Conservation (phyloP, 1,140 invertebrate genomes). For the Nilaparvata lugens region DNA sequence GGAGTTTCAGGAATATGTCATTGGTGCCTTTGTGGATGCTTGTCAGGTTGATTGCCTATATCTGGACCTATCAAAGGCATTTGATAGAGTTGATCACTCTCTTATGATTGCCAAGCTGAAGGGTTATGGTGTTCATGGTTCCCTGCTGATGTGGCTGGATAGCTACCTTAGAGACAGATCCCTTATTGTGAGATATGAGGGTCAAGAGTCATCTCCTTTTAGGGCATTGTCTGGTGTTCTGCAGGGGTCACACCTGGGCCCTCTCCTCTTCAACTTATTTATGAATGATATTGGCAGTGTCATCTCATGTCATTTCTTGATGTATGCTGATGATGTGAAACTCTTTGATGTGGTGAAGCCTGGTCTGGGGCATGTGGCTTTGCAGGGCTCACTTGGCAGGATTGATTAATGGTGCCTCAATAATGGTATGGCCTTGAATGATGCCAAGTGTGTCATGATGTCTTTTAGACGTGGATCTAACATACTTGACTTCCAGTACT, state of each 20-base stretch:
- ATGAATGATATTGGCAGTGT: conserved; percentile 7
- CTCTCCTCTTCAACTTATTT: conserved; percentile 5
- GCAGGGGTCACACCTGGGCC: conserved; percentile 11
- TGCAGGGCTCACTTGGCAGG: background rate
- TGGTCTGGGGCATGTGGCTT: background rate
- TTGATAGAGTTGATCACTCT: conserved; percentile 16
- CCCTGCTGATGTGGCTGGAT: conserved; percentile 23
- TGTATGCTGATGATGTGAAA: conserved; percentile 7
- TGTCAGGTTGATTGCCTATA: conserved; percentile 12
- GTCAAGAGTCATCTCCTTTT: conserved; percentile 21
- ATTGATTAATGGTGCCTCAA: background rate
- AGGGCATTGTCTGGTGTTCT: conserved; percentile 27
- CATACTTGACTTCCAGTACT: background rate
- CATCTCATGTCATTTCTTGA: background rate
- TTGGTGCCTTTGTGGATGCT: conserved; percentile 1
- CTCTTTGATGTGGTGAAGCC: background rate
- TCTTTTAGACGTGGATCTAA: background rate
- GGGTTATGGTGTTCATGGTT: conserved; percentile 10
- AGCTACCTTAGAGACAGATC: conserved; percentile 25
- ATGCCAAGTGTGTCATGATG: background rate
- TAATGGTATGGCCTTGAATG: background rate
- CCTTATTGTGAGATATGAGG: conserved; percentile 25
- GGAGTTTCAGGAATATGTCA: conserved; percentile 9
- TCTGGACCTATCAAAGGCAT: conserved; percentile 17
- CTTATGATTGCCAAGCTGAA: conserved; percentile 15